These are phyloP conservation scores for Cyprinodon variegatus DNA, from an alignment of 2,113 vertebrate species.

Conservation along the genomic window DNA sequence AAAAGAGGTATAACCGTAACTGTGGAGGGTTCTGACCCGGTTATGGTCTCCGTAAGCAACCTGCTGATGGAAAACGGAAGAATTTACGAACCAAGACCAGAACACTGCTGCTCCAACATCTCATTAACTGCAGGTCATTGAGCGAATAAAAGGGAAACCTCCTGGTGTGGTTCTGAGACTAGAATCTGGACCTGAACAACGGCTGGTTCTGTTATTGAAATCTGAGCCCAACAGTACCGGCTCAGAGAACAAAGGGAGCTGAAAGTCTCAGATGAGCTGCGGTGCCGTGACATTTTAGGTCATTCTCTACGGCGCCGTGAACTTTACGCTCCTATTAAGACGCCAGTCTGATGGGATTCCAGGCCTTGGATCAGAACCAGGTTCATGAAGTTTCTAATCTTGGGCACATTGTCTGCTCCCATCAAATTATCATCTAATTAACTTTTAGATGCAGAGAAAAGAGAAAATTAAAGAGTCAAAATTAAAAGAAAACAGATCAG, in stretches of 20 bases:
- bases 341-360: constrained; percentile 7
- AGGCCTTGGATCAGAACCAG: constrained; percentile 21
- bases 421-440: background rate
- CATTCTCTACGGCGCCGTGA: constrained; percentile 8
- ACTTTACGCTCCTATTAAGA: constrained; percentile 21
- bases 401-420: background rate
- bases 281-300: constrained; percentile 33
- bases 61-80: background rate
- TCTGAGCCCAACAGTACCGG: background rate
- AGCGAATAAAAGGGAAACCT: constrained; percentile 11
- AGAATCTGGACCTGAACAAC: background rate
- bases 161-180: background rate
- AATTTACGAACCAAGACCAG: constrained; percentile 2
- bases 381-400: background rate
- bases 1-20: too few species aligned
- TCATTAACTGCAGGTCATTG: constrained; percentile 22
- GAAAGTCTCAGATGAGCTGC: background rate
- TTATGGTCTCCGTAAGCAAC: background rate
- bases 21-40: background rate
- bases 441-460: background rate
- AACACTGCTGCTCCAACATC: constrained; percentile 8
- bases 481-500: background rate
- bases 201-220: background rate
- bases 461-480: background rate
- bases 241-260: background rate